Evolutionary conservation across 92 coral and sea anemone species (phyloP), one percentile per base, ranked within the genome.

Genomic region (Palythoa grandis): DNA sequence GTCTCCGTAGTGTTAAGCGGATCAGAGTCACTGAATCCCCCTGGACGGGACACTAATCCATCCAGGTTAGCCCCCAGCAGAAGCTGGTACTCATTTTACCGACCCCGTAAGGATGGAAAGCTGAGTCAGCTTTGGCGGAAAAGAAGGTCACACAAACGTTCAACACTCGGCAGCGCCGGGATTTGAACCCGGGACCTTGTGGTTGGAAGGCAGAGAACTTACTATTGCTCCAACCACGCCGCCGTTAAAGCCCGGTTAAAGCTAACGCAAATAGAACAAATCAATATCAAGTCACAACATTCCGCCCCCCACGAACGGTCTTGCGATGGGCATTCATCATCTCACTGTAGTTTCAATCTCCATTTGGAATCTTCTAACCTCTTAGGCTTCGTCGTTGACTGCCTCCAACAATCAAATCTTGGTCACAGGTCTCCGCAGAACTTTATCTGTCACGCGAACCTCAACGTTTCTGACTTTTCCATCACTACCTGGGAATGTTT

Each of bases 391-490:
- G n/a, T 60, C 67, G 67, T 60, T 60, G 67, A 60, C 25, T 16
- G 25, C 67, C 43, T 70, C 48, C 80, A 84, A 37, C 15, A 84
- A n/a, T 40, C 80, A 84, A 6, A 84, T 52, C 75, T 84, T 84
- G 54, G 87, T 70, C 54, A 73, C 87, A 37, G 79, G 87, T 71
- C 87, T 58, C 66, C 69, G 63, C 20, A 47, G 47, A 12, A 23
- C 20, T 3, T 54, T 9, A 15, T 53, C 43, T 8, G 52, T 83
- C 24, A 73, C 70, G 17, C 70, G 54, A 47, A 83, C 87, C 24
- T 83, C 70, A 11, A 53, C 87, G 52, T 39, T 71, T 54, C 87
- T 70, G 16, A 83, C 78, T 40, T n/a, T 57, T 12, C 78, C 79
- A 16, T 83, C 79, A 5, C 29, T 12, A 4, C 87, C 87, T 19